phyloP scores from a whole-genome alignment of 2,888 invertebrate genomes.

The Philopedon plagiatum region DNA sequence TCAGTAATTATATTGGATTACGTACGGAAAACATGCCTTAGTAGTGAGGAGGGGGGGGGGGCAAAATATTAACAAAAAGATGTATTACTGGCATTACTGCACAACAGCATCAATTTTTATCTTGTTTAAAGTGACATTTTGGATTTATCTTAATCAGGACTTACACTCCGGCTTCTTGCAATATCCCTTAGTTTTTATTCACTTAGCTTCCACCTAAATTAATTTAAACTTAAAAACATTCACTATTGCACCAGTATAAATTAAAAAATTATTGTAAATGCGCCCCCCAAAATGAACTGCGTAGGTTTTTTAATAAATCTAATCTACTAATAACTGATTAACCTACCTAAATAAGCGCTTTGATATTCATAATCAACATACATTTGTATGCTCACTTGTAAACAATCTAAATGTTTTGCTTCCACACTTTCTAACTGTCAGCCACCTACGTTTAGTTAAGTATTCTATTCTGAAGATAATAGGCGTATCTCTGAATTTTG shows the following conservation, averaged over 20 bases:
- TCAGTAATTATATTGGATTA: no score
- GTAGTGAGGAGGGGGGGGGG: no score
- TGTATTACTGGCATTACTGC: no score
- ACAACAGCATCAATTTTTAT: no score
- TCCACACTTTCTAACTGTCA: conserved; percentile 29
- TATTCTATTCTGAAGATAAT: conserved; percentile 30
- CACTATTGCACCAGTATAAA: neutral
- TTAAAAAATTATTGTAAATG: conserved; percentile 8
- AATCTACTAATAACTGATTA: conserved; percentile 19
- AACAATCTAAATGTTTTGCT: conserved; percentile 18
- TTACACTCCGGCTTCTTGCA: no score
- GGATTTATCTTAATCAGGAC: no score
- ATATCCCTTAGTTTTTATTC: no score
- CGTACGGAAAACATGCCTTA: no score
- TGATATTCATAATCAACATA: conserved; percentile 16
- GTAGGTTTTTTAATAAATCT: conserved; percentile 2
- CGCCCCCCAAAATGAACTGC: neutral
- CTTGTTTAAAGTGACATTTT: no score
- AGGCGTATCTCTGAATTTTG: conserved; percentile 17
- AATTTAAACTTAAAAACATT: neutral
- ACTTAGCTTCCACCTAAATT: neutral
- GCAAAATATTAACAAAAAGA: no score
- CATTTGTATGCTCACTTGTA: conserved; percentile 20
- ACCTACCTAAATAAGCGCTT: conserved; percentile 20
- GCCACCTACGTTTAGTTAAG: conserved; percentile 16